Base-by-base conservation (phyloP, 2,113 vertebrate genomes). In the Epinephelus cyanopodus region DNA sequence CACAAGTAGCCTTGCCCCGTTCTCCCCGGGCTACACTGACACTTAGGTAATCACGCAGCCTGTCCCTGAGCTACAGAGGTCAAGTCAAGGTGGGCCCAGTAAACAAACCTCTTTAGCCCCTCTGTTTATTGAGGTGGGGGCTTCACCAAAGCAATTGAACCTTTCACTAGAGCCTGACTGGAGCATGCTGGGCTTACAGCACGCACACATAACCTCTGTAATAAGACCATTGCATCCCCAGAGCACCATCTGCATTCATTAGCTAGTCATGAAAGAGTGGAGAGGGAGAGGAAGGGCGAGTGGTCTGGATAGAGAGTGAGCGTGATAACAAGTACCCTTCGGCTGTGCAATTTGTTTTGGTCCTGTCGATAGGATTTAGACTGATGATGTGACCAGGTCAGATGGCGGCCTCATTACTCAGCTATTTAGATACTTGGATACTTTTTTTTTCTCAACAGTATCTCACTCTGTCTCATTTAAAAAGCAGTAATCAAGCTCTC, bases 51-150 rank as follows among this genome's bases (percentile, higher is more conserved):
- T 95, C 94, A 95, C 75, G 88, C 73, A 64, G 88, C 82, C 72
- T 85, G 77, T 93, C 90, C 92, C 92, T 67, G 85, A 90, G 92
- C 90, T 87, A 57, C 77, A 39, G 93, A 93, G 95, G 95, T 95
- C 93, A 92, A 87, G 74, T 86, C 92, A 94, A 95, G 93, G 94
- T 94, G 90, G 87, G 87, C 80, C 92, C 87, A 89, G 90, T 95
- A 94, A 95, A 95, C 93, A 95, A 95, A 94, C 92, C 94, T 95
- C 93, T 94, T 95, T 95, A 95, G 92, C 94, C 92, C 87, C 50
- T 79, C 78, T 91, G 88, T 91, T 93, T 92, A 95, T 92, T 84
- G 90, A 92, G 85, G 91, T 83, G 74, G 89, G 90, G 89, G 89
- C 84, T 90, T 89, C 47, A 47, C 82, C 87, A 79, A 79, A 90